phyloP scores from a whole-genome alignment of 2,113 vertebrate genomes.

The Pollachius pollachius region DNA sequence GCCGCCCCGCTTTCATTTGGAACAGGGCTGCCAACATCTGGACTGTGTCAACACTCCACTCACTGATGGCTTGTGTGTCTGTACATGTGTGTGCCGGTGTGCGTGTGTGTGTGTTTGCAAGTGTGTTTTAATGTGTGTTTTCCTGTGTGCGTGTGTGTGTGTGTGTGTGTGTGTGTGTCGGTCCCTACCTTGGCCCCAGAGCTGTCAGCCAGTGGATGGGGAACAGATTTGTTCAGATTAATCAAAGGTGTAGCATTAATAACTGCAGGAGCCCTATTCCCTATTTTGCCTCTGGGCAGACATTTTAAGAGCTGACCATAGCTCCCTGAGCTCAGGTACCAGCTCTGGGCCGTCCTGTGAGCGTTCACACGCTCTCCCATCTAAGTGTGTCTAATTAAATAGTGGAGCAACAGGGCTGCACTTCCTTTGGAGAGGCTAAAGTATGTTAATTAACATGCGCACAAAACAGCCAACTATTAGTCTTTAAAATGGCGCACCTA shows the following conservation, averaged over 20 bases:
- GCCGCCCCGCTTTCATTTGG: constrained; percentile 75
- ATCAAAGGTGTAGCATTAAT: constrained; percentile 75
- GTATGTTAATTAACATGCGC: no score
- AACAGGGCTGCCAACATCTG: constrained; percentile 80
- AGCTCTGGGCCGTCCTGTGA: constrained; percentile 4
- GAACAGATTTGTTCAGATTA: constrained; percentile 77
- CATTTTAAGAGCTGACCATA: constrained; percentile 53
- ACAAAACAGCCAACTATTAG: no score
- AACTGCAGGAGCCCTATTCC: constrained; percentile 47
- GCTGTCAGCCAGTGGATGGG: constrained; percentile 69
- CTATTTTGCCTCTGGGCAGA: constrained; percentile 37
- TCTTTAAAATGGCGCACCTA: no score
- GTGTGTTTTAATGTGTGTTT: background rate
- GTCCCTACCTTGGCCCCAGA: constrained; percentile 50
- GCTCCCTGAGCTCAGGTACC: constrained; percentile 8
- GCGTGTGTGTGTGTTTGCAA: background rate
- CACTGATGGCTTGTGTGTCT: constrained; percentile 49
- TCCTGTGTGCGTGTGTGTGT: background rate
- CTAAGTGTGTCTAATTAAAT: constrained; percentile 4
- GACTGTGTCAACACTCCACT: constrained; percentile 78
- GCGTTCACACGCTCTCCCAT: background rate
- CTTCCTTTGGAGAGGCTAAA: constrained; percentile 12
- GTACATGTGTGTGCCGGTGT: constrained; percentile 10
- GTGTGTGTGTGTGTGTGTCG: constrained; percentile 4
- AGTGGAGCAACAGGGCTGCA: constrained; percentile 2